phyloP scores from a whole-genome alignment of 2,113 vertebrate genomes.

The Melanocharis versteri region DNA sequence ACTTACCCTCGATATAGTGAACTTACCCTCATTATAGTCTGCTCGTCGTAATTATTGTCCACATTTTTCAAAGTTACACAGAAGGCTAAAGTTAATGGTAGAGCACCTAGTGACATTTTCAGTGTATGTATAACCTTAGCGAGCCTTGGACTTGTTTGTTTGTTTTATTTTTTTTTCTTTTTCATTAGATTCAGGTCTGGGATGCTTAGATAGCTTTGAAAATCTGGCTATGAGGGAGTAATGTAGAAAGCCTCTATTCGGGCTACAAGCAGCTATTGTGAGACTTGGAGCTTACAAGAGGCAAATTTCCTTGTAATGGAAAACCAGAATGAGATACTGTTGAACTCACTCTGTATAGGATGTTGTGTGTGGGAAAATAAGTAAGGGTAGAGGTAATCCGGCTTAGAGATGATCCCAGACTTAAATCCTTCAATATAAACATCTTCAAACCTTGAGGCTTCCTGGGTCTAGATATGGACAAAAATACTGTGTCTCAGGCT shows the following conservation, averaged over 20 bases:
- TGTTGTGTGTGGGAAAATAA: neutral
- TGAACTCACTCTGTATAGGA: neutral
- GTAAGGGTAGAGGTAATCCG: neutral
- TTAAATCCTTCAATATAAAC: slow-evolving; percentile 3
- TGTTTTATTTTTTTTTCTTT: neutral
- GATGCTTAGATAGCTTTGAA: neutral
- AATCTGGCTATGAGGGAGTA: neutral
- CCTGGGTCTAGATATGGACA: neutral
- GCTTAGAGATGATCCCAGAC: neutral
- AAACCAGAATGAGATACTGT: slow-evolving; percentile 7
- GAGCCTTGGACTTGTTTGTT: neutral
- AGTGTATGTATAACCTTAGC: neutral
- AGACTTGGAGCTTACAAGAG: neutral
- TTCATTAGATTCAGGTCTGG: neutral
- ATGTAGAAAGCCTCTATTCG: neutral
- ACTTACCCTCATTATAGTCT: neutral
- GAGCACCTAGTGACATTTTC: neutral
- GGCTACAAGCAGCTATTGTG: neutral
- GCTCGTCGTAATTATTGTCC: neutral
- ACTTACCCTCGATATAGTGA: neutral
- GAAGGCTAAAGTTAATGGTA: neutral
- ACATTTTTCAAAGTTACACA: neutral
- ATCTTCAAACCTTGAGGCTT: neutral
- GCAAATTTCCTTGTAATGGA: slow-evolving; percentile 20
- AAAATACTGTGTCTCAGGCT: neutral